A percentile compares a stretch with the other conserved stretches of the same genome.
phyloP scores from a whole-genome alignment of 1,140 invertebrate genomes.

The Macrosteles quadrilineatus region DNA sequence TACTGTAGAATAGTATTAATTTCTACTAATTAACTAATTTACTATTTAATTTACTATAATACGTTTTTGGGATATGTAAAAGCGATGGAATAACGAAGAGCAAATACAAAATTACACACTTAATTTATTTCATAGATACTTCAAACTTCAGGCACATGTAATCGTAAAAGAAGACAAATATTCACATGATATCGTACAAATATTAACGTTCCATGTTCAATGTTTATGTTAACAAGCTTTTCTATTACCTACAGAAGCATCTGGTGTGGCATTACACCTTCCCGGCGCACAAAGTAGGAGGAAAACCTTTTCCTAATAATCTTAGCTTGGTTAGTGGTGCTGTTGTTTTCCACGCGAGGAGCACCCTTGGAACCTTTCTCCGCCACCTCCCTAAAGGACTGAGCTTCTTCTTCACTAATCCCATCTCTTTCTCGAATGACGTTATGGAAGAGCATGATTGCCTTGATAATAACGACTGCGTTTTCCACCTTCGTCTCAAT shows the following conservation, averaged over 20 bases:
- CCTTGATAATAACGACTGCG: neutral
- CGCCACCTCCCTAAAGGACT: neutral
- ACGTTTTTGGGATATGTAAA: neutral
- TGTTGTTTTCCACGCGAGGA: neutral
- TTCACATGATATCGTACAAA: neutral
- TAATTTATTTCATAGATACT: neutral
- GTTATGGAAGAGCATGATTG: neutral
- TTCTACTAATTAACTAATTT: no score
- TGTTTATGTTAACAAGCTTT: neutral
- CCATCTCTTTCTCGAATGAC: neutral
- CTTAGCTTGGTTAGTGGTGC: neutral
- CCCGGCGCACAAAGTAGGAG: neutral
- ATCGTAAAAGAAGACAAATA: neutral
- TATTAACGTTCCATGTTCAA: no score
- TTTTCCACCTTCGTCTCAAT: neutral
- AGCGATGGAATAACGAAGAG: neutral
- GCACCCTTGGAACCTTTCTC: neutral
- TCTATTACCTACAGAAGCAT: no score
- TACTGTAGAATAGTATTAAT: no score
- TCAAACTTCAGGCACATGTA: neutral
- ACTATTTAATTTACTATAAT: no score
- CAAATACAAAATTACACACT: neutral
- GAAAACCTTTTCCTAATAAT: neutral
- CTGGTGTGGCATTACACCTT: neutral
- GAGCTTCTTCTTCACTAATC: neutral